These are phyloP conservation scores for Sarcophaga peregrina DNA, from an alignment of 1,140 invertebrate genomes.

Conservation along the genomic window DNA sequence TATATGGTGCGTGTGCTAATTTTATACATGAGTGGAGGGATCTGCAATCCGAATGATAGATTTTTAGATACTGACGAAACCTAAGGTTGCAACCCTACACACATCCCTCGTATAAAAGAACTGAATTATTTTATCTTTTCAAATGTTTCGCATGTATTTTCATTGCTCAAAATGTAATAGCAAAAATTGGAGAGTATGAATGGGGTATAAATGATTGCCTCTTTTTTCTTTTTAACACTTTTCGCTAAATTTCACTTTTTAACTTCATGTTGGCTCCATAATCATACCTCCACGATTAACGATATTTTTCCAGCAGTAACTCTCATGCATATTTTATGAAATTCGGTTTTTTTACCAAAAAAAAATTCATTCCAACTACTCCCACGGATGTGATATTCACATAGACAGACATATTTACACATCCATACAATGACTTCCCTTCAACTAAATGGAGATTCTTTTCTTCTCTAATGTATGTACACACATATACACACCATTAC, in stretches of 20 bases:
- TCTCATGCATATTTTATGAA: not conserved
- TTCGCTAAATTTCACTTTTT: conserved; percentile 25
- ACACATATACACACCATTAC: too few relatives aligned
- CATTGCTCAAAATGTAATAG: not conserved
- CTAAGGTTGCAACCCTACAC: too few relatives aligned
- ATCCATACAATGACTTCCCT: not conserved
- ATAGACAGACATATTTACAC: not conserved
- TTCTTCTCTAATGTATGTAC: too few relatives aligned
- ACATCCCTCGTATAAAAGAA: too few relatives aligned
- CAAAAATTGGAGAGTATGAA: not conserved
- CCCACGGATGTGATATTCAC: not conserved
- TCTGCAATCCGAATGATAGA: too few relatives aligned
- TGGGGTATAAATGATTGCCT: not conserved
- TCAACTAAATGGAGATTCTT: not conserved
- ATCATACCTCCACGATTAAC: not conserved
- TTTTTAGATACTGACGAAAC: too few relatives aligned
- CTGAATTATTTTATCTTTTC: too few relatives aligned
- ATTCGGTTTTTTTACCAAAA: not conserved
- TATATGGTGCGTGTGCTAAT: too few relatives aligned
- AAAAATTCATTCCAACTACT: not conserved
- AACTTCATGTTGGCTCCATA: not conserved
- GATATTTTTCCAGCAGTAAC: not conserved
- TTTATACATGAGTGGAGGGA: too few relatives aligned
- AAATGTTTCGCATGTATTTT: too few relatives aligned
- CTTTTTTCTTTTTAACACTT: not conserved